Evolutionary conservation across 2,888 invertebrate species (phyloP).

Genomic region (Gastrophysa polygoni): DNA sequence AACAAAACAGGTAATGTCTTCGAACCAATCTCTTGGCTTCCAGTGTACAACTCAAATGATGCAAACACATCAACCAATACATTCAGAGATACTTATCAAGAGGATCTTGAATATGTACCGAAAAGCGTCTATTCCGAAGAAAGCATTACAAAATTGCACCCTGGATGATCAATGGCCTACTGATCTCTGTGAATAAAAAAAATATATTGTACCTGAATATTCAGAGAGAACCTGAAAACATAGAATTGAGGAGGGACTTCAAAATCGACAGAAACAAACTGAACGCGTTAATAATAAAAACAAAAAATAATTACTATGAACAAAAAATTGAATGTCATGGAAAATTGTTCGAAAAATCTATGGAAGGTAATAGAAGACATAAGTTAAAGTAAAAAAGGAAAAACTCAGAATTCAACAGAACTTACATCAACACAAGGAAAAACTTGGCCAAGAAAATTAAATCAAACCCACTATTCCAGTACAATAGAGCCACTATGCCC

Average conservation of each 20-base stretch:
- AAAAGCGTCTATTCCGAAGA: constrained; percentile 2
- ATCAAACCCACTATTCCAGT: background rate
- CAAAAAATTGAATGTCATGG: background rate
- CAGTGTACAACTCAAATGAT: background rate
- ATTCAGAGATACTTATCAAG: background rate
- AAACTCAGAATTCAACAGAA: background rate
- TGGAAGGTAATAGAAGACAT: background rate
- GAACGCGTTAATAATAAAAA: background rate
- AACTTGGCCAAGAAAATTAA: background rate
- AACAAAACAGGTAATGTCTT: background rate
- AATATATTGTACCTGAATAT: background rate
- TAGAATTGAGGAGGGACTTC: constrained; percentile 2
- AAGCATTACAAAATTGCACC: constrained; percentile 1
- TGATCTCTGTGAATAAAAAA: background rate
- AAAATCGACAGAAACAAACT: constrained; percentile 9
- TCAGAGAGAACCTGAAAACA: background rate
- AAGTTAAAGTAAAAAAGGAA: background rate
- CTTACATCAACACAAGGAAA: background rate
- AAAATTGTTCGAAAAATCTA: background rate
- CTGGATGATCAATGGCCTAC: background rate
- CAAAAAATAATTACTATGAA: no score
- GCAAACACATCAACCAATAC: background rate
- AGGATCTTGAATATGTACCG: background rate
- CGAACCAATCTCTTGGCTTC: constrained; percentile 1
- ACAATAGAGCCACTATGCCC: background rate